These are phyloP conservation scores for Physocephala rufipes DNA, from an alignment of 2,888 invertebrate species.

Conservation along the genomic window DNA sequence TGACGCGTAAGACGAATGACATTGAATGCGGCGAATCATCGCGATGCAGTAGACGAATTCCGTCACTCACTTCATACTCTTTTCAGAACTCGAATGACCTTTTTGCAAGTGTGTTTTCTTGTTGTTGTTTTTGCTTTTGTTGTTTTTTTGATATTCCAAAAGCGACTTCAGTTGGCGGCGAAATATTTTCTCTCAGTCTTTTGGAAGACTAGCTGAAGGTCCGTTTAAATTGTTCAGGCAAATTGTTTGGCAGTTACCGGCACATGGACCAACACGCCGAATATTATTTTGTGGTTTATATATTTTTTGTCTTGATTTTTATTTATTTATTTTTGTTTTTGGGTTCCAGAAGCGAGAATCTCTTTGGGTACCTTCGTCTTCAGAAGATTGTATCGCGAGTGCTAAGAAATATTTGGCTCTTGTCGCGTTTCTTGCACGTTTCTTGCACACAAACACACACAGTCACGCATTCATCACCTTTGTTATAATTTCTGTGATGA, in stretches of 20 bases:
- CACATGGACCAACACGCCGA: background rate
- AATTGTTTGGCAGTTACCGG: background rate
- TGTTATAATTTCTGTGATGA: constrained; percentile 45
- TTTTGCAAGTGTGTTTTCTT: constrained; percentile 28
- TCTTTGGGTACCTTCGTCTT: constrained; percentile 10
- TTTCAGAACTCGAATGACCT: constrained; percentile 21
- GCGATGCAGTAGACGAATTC: constrained; percentile 35
- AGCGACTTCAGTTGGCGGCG: constrained; percentile 8
- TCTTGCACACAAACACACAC: background rate
- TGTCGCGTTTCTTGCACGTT: constrained; percentile 6
- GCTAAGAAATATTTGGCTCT: background rate
- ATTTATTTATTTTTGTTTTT: no score
- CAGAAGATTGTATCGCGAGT: constrained; percentile 11
- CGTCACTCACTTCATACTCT: constrained; percentile 22
- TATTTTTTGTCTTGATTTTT: no score
- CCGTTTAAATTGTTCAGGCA: background rate
- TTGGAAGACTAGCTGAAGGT: background rate
- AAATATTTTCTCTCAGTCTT: constrained; percentile 6
- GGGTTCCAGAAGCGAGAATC: constrained; percentile 4
- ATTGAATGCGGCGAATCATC: constrained; percentile 18
- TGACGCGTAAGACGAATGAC: constrained; percentile 7
- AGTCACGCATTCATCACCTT: constrained; percentile 43
- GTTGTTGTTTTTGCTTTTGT: constrained; percentile 24
- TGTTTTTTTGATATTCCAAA: constrained; percentile 24
- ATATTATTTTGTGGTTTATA: background rate